Conservation (phyloP, 2,888 invertebrate species). For the Nephrocerus scutellatus region DNA sequence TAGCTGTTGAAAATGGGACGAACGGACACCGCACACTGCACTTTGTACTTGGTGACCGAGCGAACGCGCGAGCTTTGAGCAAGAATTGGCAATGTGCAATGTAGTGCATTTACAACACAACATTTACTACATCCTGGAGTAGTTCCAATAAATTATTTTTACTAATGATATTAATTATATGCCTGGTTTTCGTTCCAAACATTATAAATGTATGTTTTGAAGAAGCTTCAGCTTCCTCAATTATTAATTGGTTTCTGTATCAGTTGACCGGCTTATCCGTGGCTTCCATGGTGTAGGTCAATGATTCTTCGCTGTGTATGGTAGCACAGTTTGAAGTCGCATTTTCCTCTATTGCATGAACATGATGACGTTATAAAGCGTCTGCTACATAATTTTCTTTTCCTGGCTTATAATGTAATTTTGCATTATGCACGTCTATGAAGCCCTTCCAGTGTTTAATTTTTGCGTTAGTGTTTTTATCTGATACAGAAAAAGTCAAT, state of each 20-base stretch:
- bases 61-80: too few species aligned
- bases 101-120: conserved; percentile 7
- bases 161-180: conserved; percentile 2
- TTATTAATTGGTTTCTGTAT: conserved; percentile 13
- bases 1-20: too few species aligned
- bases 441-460: conserved; percentile 18
- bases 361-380: conserved; percentile 13
- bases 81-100: conserved; percentile 1
- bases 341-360: conserved; percentile 11
- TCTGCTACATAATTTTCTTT: conserved; percentile 30
- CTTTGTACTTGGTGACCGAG: too few species aligned
- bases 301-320: conserved; percentile 15
- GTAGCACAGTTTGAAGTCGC: conserved; percentile 11
- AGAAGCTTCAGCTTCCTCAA: neutral
- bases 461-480: conserved; percentile 20
- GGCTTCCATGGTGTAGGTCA: conserved; percentile 6
- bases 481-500: conserved; percentile 20
- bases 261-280: conserved; percentile 13
- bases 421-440: conserved; percentile 12
- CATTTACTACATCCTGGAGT: conserved; percentile 5
- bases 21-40: too few species aligned
- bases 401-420: conserved; percentile 39
- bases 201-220: conserved; percentile 3
- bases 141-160: conserved; percentile 1
- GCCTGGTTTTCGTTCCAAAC: conserved; percentile 7